phyloP scores from a whole-genome alignment of 2,797 vertebrate genomes.

The Sebastes kiyomatsui region DNA sequence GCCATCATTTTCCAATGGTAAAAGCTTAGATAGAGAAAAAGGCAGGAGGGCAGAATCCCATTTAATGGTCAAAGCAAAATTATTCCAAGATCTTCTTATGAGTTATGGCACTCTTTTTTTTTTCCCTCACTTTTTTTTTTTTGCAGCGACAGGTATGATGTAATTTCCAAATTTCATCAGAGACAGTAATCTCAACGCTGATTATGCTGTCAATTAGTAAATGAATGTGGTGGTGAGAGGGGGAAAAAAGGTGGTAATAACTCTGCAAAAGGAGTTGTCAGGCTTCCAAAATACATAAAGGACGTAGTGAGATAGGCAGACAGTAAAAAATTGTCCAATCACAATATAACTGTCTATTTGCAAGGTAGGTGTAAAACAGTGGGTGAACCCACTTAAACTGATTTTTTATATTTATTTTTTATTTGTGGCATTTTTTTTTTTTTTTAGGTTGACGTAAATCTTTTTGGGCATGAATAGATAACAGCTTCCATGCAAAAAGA shows the following conservation, averaged over 20 bases:
- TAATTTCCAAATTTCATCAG: slow-evolving; percentile 77
- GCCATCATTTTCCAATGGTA: slow-evolving; percentile 78
- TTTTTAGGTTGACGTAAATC: slow-evolving; percentile 12
- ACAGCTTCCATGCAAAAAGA: background rate
- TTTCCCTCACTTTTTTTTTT: slow-evolving; percentile 1
- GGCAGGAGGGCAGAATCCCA: slow-evolving; percentile 67
- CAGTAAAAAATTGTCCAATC: slow-evolving; percentile 66
- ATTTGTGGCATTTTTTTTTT: slow-evolving; percentile 38
- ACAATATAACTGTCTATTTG: slow-evolving; percentile 69
- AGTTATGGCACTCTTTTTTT: slow-evolving; percentile 60
- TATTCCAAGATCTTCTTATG: slow-evolving; percentile 66
- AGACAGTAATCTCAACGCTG: slow-evolving; percentile 72
- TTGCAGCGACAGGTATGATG: slow-evolving; percentile 73
- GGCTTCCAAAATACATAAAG: slow-evolving; percentile 79
- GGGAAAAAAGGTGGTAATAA: slow-evolving; percentile 56
- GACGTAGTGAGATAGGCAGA: slow-evolving; percentile 62
- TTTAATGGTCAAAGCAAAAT: slow-evolving; percentile 70
- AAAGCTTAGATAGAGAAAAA: slow-evolving; percentile 75
- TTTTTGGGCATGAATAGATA: slow-evolving; percentile 20
- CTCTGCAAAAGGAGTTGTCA: slow-evolving; percentile 67
- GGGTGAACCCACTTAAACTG: slow-evolving; percentile 41
- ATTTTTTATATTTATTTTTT: slow-evolving; percentile 46
- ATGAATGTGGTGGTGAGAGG: slow-evolving; percentile 65
- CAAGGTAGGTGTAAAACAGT: slow-evolving; percentile 35
- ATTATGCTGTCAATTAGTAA: slow-evolving; percentile 82